phyloP scores from a whole-genome alignment of 1,140 invertebrate genomes.

The Palaemon carinicauda region DNA sequence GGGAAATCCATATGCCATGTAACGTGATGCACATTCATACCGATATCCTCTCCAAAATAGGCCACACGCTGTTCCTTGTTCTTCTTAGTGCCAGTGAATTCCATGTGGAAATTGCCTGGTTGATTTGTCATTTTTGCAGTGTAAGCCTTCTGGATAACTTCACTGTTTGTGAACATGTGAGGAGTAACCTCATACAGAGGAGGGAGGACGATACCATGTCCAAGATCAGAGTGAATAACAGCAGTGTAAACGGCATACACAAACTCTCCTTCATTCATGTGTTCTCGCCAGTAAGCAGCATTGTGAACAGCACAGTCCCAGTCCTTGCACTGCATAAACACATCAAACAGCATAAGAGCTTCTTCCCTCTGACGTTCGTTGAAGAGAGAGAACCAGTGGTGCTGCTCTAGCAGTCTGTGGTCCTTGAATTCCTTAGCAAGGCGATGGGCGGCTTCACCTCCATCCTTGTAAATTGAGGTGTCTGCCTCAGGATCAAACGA shows the following conservation, averaged over 20 bases:
- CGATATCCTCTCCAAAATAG: slow-evolving; percentile 45
- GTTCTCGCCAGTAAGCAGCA: slow-evolving; percentile 31
- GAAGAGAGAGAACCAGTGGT: slow-evolving; percentile 50
- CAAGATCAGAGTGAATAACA: slow-evolving; percentile 10
- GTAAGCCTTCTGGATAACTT: slow-evolving; percentile 38
- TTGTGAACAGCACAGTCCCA: slow-evolving; percentile 16
- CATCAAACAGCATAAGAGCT: slow-evolving; percentile 28
- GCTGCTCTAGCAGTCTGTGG: slow-evolving; percentile 8
- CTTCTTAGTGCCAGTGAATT: slow-evolving; percentile 28
- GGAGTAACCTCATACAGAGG: slow-evolving; percentile 45
- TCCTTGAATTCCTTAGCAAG: slow-evolving; percentile 13
- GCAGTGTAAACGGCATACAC: slow-evolving; percentile 31
- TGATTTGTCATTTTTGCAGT: slow-evolving; percentile 12
- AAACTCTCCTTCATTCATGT: slow-evolving; percentile 38
- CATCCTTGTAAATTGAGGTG: not conserved
- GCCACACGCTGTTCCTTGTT: slow-evolving; percentile 43
- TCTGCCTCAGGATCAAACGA: not conserved
- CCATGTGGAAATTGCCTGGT: not conserved
- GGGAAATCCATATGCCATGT: slow-evolving; percentile 45
- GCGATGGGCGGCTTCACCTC: not conserved
- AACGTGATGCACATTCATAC: slow-evolving; percentile 45
- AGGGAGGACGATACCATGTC: slow-evolving; percentile 9
- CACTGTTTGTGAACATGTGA: slow-evolving; percentile 46
- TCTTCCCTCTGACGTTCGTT: slow-evolving; percentile 23
- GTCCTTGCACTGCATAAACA: slow-evolving; percentile 1